Evolutionary conservation across 2,113 vertebrate species (phyloP), one percentile per base, ranked within the genome.

Genomic region (Montifringilla adamsi): DNA sequence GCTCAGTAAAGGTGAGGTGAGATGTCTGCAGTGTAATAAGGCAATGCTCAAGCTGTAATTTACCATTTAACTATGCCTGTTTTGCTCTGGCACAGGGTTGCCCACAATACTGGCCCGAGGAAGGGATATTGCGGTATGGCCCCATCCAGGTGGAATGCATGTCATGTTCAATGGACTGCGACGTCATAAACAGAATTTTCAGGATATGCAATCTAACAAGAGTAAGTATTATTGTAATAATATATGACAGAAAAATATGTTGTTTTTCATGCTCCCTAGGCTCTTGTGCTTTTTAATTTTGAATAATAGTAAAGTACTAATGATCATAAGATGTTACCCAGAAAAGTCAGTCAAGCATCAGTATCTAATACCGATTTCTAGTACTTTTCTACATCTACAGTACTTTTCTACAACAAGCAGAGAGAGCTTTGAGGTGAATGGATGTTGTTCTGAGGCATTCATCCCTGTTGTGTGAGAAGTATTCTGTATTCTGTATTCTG

Each of bases 181-280:
- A 99, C 4, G 98, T 99, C 66, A 99, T 99, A 96, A 99, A 98
- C 80, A 96, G 99, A 67, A 99, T 99, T 93, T 99, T 99, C 98
- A 99, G 99, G 98, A 99, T 99, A 98, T 99, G 99, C 97, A 99
- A 99, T 95, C 98, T 99, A 96, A 99, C 99, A 84, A 98, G 99
- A 97, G 99, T 99, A 82, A 98, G 99, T 90, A 46, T 59, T 76
- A 47, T 56, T 2, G 0, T 87, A 64, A 58, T 9, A 58, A 49
- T 33, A 37, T 23, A 4, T 66, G 64, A 64, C 2, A 1, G 47
- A 55, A 77, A 73, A 63, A 63, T 16, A 16, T 10, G 10, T 21
- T 0, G 2, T 46, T 82, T 79, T 93, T 47, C 68, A 43, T 3
- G 23, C 17, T 79, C 11, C 53, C 24, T n/a, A 30, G 59, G 16